Evolutionary conservation across 2,888 invertebrate species (phyloP), one percentile per base, ranked within the genome.

Genomic region (Ellobium chinense): DNA sequence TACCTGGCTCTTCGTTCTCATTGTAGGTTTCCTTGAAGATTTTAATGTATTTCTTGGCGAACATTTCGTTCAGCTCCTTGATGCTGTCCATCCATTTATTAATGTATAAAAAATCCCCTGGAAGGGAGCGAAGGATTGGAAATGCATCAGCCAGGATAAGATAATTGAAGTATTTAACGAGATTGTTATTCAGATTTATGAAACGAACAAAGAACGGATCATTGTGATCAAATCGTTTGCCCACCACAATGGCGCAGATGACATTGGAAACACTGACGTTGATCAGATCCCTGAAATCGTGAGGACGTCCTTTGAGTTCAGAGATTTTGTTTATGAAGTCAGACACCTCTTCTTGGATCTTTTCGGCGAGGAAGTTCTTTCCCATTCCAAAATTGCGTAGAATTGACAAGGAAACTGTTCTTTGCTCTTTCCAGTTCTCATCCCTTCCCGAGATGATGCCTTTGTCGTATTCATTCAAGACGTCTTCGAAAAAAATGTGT

Each of bases 61-160:
- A 68, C 29, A 58, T 66, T 0, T 78, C 66, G 7, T 65, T 68
- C 27, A 82, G 62, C 2, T 78, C 72, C 24, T 34, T 18, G 2
- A 69, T 29, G 29, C 66, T 63, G 2, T 69, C 56, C 12, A 74
- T 46, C 34, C 78, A 73, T 7, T 65, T 36, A 24, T 81, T 78
- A 27, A 83, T 77, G 1, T 82, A 46, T 36, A 86, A 82, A 5
- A 75, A 74, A 58, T 85, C 86, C 1, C 85, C 85, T 1, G 87
- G 87, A 7, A 87, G 18, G 66, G 82, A 76, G 24, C 76, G 74
- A 1, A 87, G 76, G 24, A 68, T 56, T 1, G 60, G 58, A 14
- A 78, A 69, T 9, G 34, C 2, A 14, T 31, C 18, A 5, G 62
- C 24, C 37, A 78, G 21, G 0, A 18, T 7, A 1, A 58, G n/a